phyloP scores from a whole-genome alignment of 1,140 invertebrate species.

The Brachionus calyciflorus region DNA sequence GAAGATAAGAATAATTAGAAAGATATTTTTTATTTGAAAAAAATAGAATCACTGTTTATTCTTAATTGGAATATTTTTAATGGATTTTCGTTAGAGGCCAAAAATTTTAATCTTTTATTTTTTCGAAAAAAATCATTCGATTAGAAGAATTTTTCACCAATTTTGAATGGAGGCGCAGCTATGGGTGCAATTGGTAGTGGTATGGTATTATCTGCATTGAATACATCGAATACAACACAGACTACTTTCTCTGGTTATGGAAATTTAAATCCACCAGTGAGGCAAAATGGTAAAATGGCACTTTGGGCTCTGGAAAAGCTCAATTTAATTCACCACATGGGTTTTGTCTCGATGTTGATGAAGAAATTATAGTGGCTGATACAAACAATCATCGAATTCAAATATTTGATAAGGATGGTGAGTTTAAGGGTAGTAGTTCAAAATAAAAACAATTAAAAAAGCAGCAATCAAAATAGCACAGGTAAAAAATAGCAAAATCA shows the following conservation, averaged over 20 bases:
- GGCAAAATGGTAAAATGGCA: constrained; percentile 63
- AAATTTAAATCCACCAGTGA: constrained; percentile 41
- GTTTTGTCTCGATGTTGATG: constrained; percentile 81
- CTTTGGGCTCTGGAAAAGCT: constrained; percentile 80
- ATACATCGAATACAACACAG: not conserved
- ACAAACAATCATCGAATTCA: constrained; percentile 91
- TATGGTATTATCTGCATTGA: not conserved
- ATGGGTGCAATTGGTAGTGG: constrained; percentile 22
- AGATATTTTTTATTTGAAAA: too few species aligned
- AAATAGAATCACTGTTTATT: too few species aligned
- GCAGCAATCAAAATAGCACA: constrained; percentile 78
- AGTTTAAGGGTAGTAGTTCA: constrained; percentile 79
- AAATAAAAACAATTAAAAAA: constrained; percentile 91
- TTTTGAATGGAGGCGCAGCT: not conserved
- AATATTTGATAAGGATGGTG: constrained; percentile 84
- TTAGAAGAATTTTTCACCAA: too few species aligned
- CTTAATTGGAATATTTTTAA: too few species aligned
- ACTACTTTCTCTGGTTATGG: not conserved
- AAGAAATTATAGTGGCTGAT: constrained; percentile 87
- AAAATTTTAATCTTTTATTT: too few species aligned
- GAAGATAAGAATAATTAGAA: too few species aligned
- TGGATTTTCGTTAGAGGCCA: too few species aligned
- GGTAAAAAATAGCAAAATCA: constrained; percentile 70
- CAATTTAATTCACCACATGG: constrained; percentile 95
- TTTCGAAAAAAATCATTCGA: too few species aligned